A percentile compares a stretch with the other conserved stretches of the same genome.
Conservation (phyloP, 2,113 vertebrate species). For the Boulengerochromis microlepis region DNA sequence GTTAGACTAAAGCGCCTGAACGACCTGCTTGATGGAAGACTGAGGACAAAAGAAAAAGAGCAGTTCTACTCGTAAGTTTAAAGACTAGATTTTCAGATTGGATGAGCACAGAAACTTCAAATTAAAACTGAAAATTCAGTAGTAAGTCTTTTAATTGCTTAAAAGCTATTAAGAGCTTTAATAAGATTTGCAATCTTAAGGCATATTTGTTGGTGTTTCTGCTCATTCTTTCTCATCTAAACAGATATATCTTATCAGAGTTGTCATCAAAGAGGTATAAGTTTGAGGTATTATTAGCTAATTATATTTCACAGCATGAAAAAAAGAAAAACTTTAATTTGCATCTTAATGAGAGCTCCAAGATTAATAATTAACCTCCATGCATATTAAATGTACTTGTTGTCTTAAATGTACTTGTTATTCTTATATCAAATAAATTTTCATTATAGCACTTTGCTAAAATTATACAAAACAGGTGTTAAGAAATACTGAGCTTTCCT, state of each 20-base stretch:
- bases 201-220: background rate
- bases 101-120: background rate
- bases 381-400: background rate
- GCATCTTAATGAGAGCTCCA: background rate
- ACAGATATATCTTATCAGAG: background rate
- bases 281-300: background rate
- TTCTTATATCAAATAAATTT: background rate
- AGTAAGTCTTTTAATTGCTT: background rate
- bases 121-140: background rate
- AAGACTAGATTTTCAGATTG: background rate
- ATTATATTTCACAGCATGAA: background rate
- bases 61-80: background rate
- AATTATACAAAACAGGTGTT: background rate
- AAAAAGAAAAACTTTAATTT: background rate
- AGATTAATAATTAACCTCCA: background rate
- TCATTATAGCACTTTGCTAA: background rate
- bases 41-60: background rate
- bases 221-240: background rate
- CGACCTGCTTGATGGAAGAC: background rate
- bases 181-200: background rate
- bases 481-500: background rate
- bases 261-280: background rate
- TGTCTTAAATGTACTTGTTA: background rate
- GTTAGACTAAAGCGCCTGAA: background rate
- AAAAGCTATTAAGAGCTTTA: background rate